Evolutionary conservation across 2,797 vertebrate genomes (phyloP).

Genomic region (Oryzias sinensis): DNA sequence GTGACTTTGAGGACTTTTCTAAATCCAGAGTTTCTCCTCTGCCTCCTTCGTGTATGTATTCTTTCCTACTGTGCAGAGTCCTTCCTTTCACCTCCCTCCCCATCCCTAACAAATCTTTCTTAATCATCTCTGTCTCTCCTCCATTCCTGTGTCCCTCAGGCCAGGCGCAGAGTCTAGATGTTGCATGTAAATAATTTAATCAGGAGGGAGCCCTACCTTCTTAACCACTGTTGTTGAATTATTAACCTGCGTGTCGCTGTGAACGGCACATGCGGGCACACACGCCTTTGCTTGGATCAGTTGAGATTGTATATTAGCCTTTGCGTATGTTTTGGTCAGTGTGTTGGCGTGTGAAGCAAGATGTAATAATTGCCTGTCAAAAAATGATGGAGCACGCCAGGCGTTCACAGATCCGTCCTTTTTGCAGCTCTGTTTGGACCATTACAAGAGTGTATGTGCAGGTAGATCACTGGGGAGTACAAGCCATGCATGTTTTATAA

Average conservation of each 20-base stretch:
- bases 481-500: constrained; percentile 66
- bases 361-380: constrained; percentile 65
- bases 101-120: constrained; percentile 22
- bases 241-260: constrained; percentile 51
- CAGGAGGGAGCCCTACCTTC: constrained; percentile 59
- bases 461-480: constrained; percentile 41
- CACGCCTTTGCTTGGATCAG: constrained; percentile 2
- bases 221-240: constrained; percentile 72
- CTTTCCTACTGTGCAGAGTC: background rate
- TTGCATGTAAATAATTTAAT: constrained; percentile 79
- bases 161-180: constrained; percentile 64
- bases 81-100: background rate
- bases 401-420: constrained; percentile 30
- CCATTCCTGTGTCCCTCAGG: constrained; percentile 45
- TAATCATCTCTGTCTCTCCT: background rate
- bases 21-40: constrained; percentile 8
- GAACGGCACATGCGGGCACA: constrained; percentile 1
- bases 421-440: constrained; percentile 26
- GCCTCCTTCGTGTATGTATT: constrained; percentile 4
- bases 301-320: constrained; percentile 25
- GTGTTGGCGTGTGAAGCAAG: constrained; percentile 28
- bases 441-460: constrained; percentile 33
- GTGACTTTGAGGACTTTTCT: constrained; percentile 32
- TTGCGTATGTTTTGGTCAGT: constrained; percentile 4
- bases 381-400: constrained; percentile 53